phyloP scores from a whole-genome alignment of 2,888 invertebrate species.

The Acanthosepion esculentum region DNA sequence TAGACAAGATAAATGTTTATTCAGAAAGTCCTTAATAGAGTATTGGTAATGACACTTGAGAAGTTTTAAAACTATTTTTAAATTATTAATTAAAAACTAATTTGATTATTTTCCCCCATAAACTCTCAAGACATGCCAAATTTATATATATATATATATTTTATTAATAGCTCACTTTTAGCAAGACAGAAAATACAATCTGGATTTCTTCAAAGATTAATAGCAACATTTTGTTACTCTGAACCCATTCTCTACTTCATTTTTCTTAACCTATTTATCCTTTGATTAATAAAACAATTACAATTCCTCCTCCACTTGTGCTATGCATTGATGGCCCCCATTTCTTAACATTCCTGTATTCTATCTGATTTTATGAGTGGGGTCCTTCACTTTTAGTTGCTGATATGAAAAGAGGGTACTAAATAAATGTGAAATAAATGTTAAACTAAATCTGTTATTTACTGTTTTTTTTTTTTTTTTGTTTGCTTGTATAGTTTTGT shows the following conservation, averaged over 20 bases:
- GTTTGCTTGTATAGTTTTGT: not conserved
- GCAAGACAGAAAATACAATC: not conserved
- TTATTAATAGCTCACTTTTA: not conserved
- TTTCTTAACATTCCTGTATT: slow-evolving; percentile 9
- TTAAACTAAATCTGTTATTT: not conserved
- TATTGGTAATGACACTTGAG: not conserved
- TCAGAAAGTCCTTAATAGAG: not conserved
- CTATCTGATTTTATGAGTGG: not conserved
- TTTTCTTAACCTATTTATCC: not conserved
- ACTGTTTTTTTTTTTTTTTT: not conserved
- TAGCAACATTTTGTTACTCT: not conserved
- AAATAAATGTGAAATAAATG: not conserved
- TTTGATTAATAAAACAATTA: not conserved
- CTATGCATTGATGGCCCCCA: not conserved
- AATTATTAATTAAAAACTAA: not conserved
- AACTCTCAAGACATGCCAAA: not conserved
- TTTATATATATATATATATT: not conserved
- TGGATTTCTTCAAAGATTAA: not conserved
- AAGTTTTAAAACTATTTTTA: not conserved
- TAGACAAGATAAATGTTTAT: not conserved
- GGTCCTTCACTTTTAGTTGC: not conserved
- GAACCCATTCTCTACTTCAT: not conserved
- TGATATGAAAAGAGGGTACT: not conserved
- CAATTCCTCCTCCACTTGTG: not conserved
- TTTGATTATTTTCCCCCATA: not conserved